Percentiles rank a stretch among this genome's conserved stretches.
These are phyloP conservation scores for Meta bourneti DNA, from an alignment of 2,888 invertebrate genomes.

Conservation along the genomic window DNA sequence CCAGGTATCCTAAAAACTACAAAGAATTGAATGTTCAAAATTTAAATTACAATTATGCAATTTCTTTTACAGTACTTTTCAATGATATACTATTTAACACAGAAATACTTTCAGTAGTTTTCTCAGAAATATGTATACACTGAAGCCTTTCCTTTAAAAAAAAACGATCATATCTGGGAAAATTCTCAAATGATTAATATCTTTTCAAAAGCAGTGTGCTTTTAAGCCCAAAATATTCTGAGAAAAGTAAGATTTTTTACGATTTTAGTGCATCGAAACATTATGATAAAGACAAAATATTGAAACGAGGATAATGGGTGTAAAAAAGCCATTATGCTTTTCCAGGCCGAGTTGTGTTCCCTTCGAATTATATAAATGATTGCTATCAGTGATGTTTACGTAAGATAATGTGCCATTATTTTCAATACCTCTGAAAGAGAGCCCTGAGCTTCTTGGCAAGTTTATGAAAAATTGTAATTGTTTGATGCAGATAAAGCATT, in stretches of 20 bases:
- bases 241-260: no score
- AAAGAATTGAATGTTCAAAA: no score
- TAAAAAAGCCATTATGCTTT: neutral
- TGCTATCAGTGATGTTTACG: neutral
- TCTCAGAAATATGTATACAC: no score
- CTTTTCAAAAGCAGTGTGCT: neutral
- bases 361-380: neutral
- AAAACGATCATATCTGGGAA: no score
- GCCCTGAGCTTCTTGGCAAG: neutral
- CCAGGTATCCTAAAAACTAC: no score
- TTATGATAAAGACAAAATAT: neutral
- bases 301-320: neutral
- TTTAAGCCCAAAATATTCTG: no score
- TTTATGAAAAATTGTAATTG: neutral
- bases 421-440: neutral
- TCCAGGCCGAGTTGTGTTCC: neutral
- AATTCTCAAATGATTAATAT: neutral
- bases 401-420: neutral
- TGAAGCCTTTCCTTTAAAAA: no score
- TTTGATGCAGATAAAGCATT: neutral
- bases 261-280: no score
- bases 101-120: no score
- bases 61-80: no score
- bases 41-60: no score
- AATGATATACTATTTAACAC: no score